These are phyloP conservation scores for Drosophila subsilvestris DNA, from an alignment of 2,888 invertebrate species.

Conservation along the genomic window DNA sequence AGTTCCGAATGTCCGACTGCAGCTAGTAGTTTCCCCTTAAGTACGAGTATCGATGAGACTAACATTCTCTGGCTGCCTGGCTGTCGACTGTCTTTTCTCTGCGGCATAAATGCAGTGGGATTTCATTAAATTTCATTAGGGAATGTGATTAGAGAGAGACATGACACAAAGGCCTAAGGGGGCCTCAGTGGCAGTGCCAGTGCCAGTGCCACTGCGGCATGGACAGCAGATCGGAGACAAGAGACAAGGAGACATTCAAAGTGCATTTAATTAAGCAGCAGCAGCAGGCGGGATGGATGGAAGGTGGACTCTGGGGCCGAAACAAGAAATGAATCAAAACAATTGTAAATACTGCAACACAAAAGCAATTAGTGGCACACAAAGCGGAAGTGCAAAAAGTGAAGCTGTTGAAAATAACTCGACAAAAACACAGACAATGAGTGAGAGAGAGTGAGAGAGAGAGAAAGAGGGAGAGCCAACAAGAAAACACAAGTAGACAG, in stretches of 20 bases:
- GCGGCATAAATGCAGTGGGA: conserved; percentile 17
- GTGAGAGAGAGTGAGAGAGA: background rate
- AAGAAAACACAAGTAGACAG: conserved; percentile 23
- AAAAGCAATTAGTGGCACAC: conserved; percentile 81
- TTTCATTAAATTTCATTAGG: conserved; percentile 62
- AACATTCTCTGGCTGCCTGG: background rate
- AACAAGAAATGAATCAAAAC: conserved; percentile 79
- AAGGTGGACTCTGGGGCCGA: background rate
- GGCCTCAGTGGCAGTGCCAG: background rate
- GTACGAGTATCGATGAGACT: background rate
- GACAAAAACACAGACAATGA: conserved; percentile 37
- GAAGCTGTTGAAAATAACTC: conserved; percentile 77
- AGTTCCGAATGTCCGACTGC: conserved; percentile 16
- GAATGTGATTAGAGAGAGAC: conserved; percentile 49
- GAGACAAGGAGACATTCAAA: conserved; percentile 66
- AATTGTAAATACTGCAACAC: conserved; percentile 81
- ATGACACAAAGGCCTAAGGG: conserved; percentile 53
- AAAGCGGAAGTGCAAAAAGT: conserved; percentile 80
- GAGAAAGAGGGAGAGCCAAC: conserved; percentile 1
- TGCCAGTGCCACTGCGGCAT: background rate
- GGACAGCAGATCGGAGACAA: conserved; percentile 7
- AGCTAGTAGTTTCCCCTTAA: background rate
- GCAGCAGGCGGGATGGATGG: conserved; percentile 2
- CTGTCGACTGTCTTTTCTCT: conserved; percentile 7
- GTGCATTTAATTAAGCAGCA: conserved; percentile 79